Percentiles rank a stretch among this genome's conserved stretches.
Evolutionary conservation across 2,113 vertebrate genomes (phyloP).

Genomic region (Nettapus auritus): DNA sequence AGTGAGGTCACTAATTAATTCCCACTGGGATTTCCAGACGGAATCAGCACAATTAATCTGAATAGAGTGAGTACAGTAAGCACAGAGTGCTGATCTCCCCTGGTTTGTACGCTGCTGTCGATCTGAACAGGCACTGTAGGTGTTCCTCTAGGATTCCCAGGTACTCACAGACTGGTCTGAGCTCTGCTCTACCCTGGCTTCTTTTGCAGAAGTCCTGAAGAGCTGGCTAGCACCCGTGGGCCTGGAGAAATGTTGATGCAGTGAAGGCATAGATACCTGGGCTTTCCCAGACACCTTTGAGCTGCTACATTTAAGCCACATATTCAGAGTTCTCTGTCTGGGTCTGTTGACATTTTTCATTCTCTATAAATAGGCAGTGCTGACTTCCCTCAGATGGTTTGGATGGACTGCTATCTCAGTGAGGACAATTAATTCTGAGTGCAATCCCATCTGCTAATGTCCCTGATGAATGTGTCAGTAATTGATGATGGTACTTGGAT

Average conservation of each 20-base stretch:
- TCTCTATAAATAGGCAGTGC: background rate
- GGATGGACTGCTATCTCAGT: background rate
- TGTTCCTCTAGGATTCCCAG: background rate
- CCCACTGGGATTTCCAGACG: background rate
- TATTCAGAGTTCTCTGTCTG: background rate
- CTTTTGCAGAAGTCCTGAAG: background rate
- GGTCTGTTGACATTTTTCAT: background rate
- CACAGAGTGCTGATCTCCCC: background rate
- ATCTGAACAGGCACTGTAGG: rapidly evolving
- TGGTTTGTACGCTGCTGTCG: rapidly evolving
- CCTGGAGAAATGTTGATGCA: background rate
- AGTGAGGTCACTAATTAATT: background rate
- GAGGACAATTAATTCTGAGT: background rate
- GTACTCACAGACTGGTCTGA: background rate
- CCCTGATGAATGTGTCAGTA: background rate
- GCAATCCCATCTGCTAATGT: background rate
- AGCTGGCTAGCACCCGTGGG: background rate
- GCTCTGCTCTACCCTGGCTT: background rate
- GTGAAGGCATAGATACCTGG: background rate
- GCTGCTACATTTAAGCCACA: background rate
- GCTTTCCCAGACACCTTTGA: background rate
- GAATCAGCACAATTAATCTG: too few species aligned
- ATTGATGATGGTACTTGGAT: background rate
- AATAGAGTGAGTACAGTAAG: background rate
- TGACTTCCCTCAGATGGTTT: background rate